Evolutionary conservation across 2,797 vertebrate species (phyloP), one percentile per base, ranked within the genome.

Genomic region (Gadopsis bispinosus): DNA sequence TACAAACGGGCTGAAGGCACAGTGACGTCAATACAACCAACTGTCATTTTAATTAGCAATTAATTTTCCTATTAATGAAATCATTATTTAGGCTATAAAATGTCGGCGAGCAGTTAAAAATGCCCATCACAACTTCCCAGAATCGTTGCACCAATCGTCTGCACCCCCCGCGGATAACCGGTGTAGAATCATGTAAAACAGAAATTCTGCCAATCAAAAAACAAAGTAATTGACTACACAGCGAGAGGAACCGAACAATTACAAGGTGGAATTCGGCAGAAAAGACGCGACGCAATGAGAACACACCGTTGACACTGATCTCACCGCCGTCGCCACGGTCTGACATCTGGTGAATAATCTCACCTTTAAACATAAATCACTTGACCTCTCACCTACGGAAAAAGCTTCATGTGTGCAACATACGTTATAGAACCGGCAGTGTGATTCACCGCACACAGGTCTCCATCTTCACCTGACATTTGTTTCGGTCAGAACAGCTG

Each of bases 401-500:
- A 39, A 41, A 51, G 6, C 35, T 37, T 51, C 19, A 8, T 9
- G 12, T 65, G 35, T 12, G 45, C 16, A 20, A 58, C 33, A 17
- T 19, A 39, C 41, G 47, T 37, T 19, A 11, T 11, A 17, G 33
- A 50, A 17, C 13, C 65, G 12, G 37, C 7, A 4, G 19, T 56
- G 54, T 26, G 35, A 70, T 72, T 71, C 50, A 10, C 22, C 10
- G 50, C 59, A 17, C 11, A 10, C 14, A 13, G 4, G 31, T 41
- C 51, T 58, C 67, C 62, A 64, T 60, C 70, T 69, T 39, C 10
- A 22, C 22, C 60, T 41, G 55, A 76, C 33, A 19, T 72, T 48
- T 16, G 45, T 39, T 56, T 50, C 45, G 61, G 45, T 73, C 53
- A 26, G 74, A 80, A 56, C 61, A 86, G 85, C 89, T 88, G 87